A percentile compares a stretch with the other conserved stretches of the same genome.
Conservation (phyloP, 53 echinoderm and acorn worm species). For the Holothuria leucospilota region DNA sequence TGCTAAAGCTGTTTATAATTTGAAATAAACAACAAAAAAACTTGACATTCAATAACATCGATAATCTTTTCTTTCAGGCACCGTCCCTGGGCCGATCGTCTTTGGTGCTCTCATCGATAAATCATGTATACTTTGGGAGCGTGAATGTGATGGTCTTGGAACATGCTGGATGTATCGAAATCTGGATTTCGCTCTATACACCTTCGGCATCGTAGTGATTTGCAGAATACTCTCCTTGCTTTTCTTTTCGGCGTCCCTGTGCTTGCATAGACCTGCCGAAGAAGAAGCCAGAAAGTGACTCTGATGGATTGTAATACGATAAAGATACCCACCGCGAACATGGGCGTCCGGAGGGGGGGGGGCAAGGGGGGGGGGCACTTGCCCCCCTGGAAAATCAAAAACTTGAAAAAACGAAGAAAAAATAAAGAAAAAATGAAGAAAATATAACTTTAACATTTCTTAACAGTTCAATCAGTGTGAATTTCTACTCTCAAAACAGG, state of each 20-base stretch:
- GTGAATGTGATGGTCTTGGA: slow-evolving; percentile 57
- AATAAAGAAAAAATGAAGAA: too few species aligned
- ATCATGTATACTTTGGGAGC: slow-evolving; percentile 77
- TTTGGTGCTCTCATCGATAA: slow-evolving; percentile 81
- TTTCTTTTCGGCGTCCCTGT: slow-evolving; percentile 47
- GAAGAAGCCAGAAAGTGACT: not conserved
- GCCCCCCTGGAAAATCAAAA: too few species aligned
- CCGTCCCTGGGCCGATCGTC: slow-evolving; percentile 83
- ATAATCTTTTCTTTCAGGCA: slow-evolving; percentile 46
- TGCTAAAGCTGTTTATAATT: too few species aligned
- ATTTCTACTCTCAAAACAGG: too few species aligned
- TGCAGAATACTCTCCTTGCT: slow-evolving; percentile 51
- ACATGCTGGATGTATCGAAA: slow-evolving; percentile 84
- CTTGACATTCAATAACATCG: too few species aligned
- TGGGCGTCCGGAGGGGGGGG: too few species aligned
- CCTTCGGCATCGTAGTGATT: slow-evolving; percentile 53
- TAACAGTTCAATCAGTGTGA: too few species aligned
- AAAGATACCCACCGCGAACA: too few species aligned
- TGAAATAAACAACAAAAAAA: too few species aligned
- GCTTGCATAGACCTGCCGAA: slow-evolving; percentile 56
- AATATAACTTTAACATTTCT: too few species aligned
- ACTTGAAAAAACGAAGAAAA: too few species aligned
- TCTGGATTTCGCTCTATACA: slow-evolving; percentile 62
- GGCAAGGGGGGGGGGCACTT: too few species aligned
- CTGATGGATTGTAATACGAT: not conserved